Evolutionary conservation across 2,888 invertebrate species (phyloP), one percentile per base, ranked within the genome.

Genomic region (Apamea monoglypha): DNA sequence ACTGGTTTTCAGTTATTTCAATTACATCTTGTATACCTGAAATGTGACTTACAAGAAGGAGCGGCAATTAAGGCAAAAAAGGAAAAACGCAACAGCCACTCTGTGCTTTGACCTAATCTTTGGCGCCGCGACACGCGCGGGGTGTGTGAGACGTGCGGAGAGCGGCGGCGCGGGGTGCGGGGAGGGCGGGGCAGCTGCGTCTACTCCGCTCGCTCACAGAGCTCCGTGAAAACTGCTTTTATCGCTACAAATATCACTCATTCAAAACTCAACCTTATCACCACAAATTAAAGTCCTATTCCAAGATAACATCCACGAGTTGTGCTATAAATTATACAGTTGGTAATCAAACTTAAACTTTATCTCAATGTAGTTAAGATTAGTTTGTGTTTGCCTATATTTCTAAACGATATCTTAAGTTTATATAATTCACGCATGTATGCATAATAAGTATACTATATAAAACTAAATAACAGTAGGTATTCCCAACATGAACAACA

Each of bases 51-150:
- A 32, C 29, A 47, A 29, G 80, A 80, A 44, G 78, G 12, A 32
- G 56, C 10, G 1, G 1, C 29, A 71, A 56, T 56, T 67, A 50
- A 74, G 83, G 78, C 56, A 79, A 16, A 50, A 75, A 61, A 40
- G 1, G 21, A 3, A 29, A 36, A 61, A 61, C 1, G 25, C 0
- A 21, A n/a, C 5, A 18, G 25, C 14, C 29, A 18, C 1, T 79
- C 69, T 85, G 61, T 21, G 6, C 2, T 32, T 64, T 70, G 63
- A 36, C 69, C 18, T 92, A 89, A 25, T 95, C 94, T 94, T 89
- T 95, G 95, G 66, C 70, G 82, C 85, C 95, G 95, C 95, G 96
- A 95, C 96, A 96, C 95, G 95, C 95, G 96, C 95, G 96, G 95
- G 95, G 95, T 67, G 74, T 78, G 84, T 71, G 85, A 85, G 91